Conservation (phyloP, 2,113 vertebrate genomes). For the Neolamprologus fasciatus region DNA sequence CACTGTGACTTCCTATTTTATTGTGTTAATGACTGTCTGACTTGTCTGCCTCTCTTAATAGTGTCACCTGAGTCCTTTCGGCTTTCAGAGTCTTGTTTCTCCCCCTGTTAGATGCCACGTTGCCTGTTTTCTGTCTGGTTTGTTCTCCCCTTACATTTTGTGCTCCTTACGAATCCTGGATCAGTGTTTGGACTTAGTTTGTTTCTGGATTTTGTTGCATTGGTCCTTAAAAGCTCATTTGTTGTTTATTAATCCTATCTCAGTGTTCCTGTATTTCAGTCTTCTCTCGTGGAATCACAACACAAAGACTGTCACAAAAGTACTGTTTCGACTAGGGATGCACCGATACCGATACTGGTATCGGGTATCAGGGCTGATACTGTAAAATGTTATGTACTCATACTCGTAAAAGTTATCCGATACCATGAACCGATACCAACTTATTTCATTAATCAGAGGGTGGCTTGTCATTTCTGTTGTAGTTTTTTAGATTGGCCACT, state of each 20-base stretch:
- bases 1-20: background rate
- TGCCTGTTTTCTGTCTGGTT: background rate
- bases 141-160: background rate
- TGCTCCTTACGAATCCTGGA: background rate
- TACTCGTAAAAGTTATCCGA: too few species aligned
- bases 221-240: background rate
- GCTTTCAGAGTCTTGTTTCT: background rate
- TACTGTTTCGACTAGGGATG: background rate
- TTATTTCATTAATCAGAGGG: too few species aligned
- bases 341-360: too few species aligned
- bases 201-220: background rate
- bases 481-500: too few species aligned
- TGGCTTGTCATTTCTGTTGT: too few species aligned
- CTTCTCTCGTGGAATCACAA: rapidly evolving
- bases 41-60: background rate
- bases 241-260: background rate
- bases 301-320: background rate
- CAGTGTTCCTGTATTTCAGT: background rate
- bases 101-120: rapidly evolving
- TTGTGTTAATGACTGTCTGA: background rate
- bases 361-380: too few species aligned
- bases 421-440: too few species aligned
- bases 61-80: background rate
- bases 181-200: background rate
- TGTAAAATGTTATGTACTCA: too few species aligned